A percentile compares a stretch with the other conserved stretches of the same genome.
Evolutionary conservation across 2,113 vertebrate species (phyloP).

Genomic region (Sceloporus tristichus): DNA sequence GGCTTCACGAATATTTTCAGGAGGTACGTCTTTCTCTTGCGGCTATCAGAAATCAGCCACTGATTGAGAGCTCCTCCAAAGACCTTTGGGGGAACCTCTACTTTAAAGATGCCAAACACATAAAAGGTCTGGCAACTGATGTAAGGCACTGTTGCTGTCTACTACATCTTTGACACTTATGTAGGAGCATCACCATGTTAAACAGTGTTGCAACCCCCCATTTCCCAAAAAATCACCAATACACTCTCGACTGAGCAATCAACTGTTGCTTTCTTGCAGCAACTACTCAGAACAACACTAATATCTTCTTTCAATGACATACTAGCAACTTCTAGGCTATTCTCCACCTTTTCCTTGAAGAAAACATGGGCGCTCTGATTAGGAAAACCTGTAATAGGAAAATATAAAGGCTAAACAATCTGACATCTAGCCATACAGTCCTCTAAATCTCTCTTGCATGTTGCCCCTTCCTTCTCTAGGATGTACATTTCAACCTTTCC

Average conservation of each 20-base stretch:
- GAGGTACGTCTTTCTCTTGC: background rate
- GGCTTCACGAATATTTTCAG: background rate
- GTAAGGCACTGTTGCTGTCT: background rate
- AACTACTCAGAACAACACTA: background rate
- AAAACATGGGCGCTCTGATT: background rate
- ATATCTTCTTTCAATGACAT: rapidly evolving
- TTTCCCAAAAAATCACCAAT: too few relatives aligned
- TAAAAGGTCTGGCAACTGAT: background rate
- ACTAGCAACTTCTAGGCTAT: background rate
- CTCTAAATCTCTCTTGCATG: rapidly evolving
- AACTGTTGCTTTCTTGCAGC: background rate
- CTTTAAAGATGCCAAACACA: background rate
- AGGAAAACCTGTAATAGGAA: background rate
- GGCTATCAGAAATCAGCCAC: background rate
- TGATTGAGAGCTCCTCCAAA: background rate
- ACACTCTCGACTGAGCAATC: background rate
- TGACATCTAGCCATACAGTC: background rate
- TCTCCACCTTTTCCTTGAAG: background rate
- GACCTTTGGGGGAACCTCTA: background rate
- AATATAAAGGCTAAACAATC: too few relatives aligned
- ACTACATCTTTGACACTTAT: background rate
- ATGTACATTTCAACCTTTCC: constrained; percentile 31
- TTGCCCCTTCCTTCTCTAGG: background rate
- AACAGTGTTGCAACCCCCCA: background rate
- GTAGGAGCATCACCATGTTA: background rate